Evolutionary conservation across 2,888 invertebrate species (phyloP), one percentile per base, ranked within the genome.

Genomic region (Drosophila demipolita): DNA sequence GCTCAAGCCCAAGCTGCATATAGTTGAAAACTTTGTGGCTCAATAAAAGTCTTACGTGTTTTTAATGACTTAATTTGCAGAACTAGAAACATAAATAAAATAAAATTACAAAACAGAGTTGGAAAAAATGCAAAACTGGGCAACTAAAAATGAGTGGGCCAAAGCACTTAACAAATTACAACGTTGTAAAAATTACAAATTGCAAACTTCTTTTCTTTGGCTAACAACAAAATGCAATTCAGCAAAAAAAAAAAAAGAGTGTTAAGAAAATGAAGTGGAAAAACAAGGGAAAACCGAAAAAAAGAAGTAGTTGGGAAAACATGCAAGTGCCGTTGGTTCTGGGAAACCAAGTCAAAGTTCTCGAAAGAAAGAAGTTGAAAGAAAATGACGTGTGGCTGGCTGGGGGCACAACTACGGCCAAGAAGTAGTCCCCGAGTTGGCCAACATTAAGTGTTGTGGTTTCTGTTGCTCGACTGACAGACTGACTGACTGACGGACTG

Each of bases 141-240:
- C 11, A 50, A 35, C 57, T n/a, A 32, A 59, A 66, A 66, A 42
- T 60, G 50, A 40, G 29, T 32, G 38, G 36, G n/a, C 49, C 60
- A 35, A 68, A 70, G 85, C 82, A 89, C 80, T 87, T 82, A 66
- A 84, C 85, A 82, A 89, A 89, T 89, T 87, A 85, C 88, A 82
- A 59, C 60, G 69, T 82, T 73, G 83, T 80, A 83, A 79, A 90
- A 86, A 90, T 78, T 86, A 85, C 81, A 80, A 90, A 78, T 88
- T 86, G 72, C 71, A 74, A 83, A 86, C 80, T 78, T 61, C 70
- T 79, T 74, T 60, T 7, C 26, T 26, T 70, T 73, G 78, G 72
- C 69, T 57, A 64, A 52, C 68, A 82, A 61, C 68, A 71, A 82
- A 75, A 73, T 82, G 80, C 71, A 84, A 74, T 85, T 86, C 71